Percentiles rank a stretch among this genome's conserved stretches.
These are phyloP conservation scores for Masticophis lateralis DNA, from an alignment of 2,797 vertebrate species.

Conservation along the genomic window DNA sequence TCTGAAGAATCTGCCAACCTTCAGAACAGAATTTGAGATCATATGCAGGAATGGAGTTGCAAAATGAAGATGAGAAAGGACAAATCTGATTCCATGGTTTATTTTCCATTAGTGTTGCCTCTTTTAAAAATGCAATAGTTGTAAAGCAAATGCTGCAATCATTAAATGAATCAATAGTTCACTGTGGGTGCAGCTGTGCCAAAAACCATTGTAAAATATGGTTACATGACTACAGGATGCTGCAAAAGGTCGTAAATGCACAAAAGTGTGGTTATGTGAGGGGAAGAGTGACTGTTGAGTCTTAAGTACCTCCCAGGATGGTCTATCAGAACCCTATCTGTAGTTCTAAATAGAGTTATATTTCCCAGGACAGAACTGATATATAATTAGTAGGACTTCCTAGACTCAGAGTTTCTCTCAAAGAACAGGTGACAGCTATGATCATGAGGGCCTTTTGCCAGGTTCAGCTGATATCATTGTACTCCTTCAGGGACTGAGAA, in stretches of 20 bases:
- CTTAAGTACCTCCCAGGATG: background rate
- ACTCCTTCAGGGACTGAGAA: background rate
- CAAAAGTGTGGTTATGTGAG: background rate
- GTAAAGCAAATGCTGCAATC: background rate
- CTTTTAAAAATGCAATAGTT: background rate
- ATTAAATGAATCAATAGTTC: background rate
- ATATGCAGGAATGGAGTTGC: background rate
- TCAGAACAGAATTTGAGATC: background rate
- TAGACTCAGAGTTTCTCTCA: background rate
- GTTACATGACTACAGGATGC: background rate
- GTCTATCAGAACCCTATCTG: background rate
- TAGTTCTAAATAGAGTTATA: background rate
- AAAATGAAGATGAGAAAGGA: background rate
- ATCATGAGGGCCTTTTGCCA: background rate
- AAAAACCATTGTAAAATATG: background rate
- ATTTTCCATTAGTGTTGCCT: background rate
- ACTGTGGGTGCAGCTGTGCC: background rate
- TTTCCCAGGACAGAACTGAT: background rate
- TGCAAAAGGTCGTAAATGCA: background rate
- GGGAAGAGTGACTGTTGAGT: background rate
- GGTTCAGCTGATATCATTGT: background rate
- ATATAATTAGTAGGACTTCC: background rate
- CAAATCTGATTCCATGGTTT: background rate
- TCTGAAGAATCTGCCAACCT: background rate
- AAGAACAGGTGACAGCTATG: background rate